Base-by-base conservation (phyloP, 2,888 invertebrate species). In the Bombyx huttoni region DNA sequence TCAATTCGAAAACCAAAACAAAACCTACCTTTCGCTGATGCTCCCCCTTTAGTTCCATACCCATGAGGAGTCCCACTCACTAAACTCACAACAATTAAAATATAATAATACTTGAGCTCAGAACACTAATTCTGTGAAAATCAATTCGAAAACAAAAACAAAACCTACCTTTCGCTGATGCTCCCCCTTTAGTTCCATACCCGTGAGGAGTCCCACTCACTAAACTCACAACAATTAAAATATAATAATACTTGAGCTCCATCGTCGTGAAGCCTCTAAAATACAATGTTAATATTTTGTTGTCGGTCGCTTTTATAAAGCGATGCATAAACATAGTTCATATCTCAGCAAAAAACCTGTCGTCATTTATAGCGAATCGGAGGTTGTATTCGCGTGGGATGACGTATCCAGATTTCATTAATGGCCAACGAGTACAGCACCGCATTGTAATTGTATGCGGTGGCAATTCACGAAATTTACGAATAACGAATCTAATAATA, bases 311-410 rank as follows among this genome's bases (percentile, higher is more conserved):
- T 77, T 82, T 87, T 87, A 86, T 87, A 87, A 86, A 86, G 80
- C 83, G 70, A 80, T 72, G 76, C 81, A 78, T 71, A 84, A 84
- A 85, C 84, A 83, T 69, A 68, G 73, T 72, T 71, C 75, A 66
- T 71, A 74, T 75, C 71, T 70, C 67, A 70, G 71, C 74, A 80
- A 84, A 82, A 86, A 87, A 87, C 87, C 79, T 68, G 82, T 82
- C 73, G 67, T 70, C 65, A 73, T 76, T 77, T 81, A 83, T 80
- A 67, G 73, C 73, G 81, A 83, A 79, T 74, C 78, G 63, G 72
- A 75, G 71, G 74, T 70, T 73, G 71, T 72, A 68, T 68, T 71
- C 67, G 73, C 71, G 79, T 78, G 71, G 76, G 76, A 67, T 65
- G 72, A 60, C 55, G 60, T 76, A 78, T 71, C 73, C 75, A 64